phyloP scores from a whole-genome alignment of 2,113 vertebrate genomes.

The Geothlypis trichas region DNA sequence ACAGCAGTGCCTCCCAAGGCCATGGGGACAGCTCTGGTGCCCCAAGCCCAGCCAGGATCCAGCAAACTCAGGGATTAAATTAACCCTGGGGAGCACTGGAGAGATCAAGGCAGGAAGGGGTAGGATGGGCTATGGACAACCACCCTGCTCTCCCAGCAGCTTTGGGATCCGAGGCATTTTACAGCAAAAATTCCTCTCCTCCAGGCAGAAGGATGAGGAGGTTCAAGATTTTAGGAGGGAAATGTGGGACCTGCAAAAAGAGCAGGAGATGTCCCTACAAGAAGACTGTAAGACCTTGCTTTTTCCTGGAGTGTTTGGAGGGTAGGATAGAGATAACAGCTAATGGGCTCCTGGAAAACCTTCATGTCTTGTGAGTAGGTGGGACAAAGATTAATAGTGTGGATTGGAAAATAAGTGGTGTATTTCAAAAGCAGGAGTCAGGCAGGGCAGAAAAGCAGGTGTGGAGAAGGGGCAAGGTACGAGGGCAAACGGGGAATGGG shows the following conservation, averaged over 20 bases:
- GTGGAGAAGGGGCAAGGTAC: not conserved
- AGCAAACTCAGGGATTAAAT: not conserved
- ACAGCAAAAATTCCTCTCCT: not conserved
- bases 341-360: conserved; percentile 42
- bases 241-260: not conserved
- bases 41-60: not conserved
- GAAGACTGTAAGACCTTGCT: not conserved
- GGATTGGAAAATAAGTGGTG: not conserved
- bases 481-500: not conserved
- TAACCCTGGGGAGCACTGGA: fast-evolving
- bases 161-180: not conserved
- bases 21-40: not conserved
- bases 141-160: not conserved
- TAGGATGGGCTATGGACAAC: not conserved
- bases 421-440: not conserved
- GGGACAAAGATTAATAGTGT: conserved; percentile 37
- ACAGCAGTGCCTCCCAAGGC: not conserved
- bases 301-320: not conserved
- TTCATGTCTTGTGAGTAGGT: conserved; percentile 15
- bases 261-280: not conserved
- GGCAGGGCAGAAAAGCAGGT: not conserved
- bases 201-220: not conserved
- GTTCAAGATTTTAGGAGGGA: not conserved
- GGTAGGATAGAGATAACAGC: not conserved
- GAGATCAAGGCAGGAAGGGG: not conserved